phyloP scores from a whole-genome alignment of 2,888 invertebrate species.

The Epinotia brunnichana region DNA sequence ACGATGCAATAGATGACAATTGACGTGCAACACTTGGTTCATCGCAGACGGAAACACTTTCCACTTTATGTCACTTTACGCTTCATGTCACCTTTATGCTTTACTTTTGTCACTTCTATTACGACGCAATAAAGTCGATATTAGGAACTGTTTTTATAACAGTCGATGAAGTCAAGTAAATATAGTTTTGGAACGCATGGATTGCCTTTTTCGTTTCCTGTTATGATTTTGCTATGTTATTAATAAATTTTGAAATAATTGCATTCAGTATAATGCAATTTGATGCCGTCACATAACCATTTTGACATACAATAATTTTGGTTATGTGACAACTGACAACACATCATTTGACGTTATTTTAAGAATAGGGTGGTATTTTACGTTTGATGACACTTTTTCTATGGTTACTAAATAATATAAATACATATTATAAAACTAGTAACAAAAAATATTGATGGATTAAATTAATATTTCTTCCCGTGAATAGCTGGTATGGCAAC shows the following conservation, averaged over 20 bases:
- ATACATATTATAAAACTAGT: too few relatives aligned
- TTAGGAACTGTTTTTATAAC: slow-evolving; percentile 9
- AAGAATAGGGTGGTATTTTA: too few relatives aligned
- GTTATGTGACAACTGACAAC: not conserved
- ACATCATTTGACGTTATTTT: not conserved
- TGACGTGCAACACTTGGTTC: slow-evolving; percentile 67
- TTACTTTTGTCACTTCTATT: slow-evolving; percentile 26
- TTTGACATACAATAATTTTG: not conserved
- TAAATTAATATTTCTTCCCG: too few relatives aligned
- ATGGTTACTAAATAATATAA: too few relatives aligned
- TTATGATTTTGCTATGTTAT: slow-evolving; percentile 19
- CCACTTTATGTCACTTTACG: slow-evolving; percentile 72
- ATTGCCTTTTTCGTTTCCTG: slow-evolving; percentile 33
- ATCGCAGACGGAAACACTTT: slow-evolving; percentile 71
- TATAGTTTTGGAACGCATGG: slow-evolving; percentile 27
- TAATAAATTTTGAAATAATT: slow-evolving; percentile 34
- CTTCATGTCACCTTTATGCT: slow-evolving; percentile 51
- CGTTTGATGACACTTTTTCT: too few relatives aligned
- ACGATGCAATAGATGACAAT: slow-evolving; percentile 56
- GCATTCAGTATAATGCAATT: not conserved
- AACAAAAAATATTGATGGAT: too few relatives aligned
- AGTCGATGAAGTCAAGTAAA: slow-evolving; percentile 17
- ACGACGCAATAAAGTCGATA: slow-evolving; percentile 13
- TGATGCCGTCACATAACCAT: not conserved
- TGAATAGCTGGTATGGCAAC: too few relatives aligned